Conservation (phyloP, 2,888 invertebrate genomes). For the Drosophila leonis region DNA sequence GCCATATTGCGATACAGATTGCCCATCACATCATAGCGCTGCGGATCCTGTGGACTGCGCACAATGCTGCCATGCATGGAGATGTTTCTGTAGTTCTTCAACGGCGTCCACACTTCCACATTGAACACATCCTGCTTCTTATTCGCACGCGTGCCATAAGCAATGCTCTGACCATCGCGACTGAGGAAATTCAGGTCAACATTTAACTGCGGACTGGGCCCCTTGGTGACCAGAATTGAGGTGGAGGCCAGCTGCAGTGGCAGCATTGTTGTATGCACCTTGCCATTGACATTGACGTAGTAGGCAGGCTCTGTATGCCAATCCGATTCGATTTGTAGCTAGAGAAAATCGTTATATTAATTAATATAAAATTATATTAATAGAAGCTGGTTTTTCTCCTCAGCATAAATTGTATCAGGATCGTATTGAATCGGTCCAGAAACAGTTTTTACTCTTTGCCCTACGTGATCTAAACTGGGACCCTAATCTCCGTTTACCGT, state of each 20-base stretch:
- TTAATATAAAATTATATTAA: background rate
- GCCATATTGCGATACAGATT: conserved; percentile 85
- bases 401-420: too few species aligned
- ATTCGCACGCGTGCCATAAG: conserved; percentile 81
- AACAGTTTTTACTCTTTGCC: too few species aligned
- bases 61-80: conserved; percentile 83
- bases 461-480: too few species aligned
- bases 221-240: conserved; percentile 75
- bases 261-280: conserved; percentile 82
- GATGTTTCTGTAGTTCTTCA: conserved; percentile 83
- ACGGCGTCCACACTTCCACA: conserved; percentile 84
- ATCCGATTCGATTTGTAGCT: conserved; percentile 81
- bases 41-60: conserved; percentile 55
- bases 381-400: background rate
- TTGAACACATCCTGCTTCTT: conserved; percentile 82
- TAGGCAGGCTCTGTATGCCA: conserved; percentile 86
- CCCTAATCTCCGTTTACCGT: too few species aligned
- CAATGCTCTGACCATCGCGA: conserved; percentile 71
- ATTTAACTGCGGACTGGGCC: conserved; percentile 74
- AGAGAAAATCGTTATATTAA: rapidly evolving
- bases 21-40: conserved; percentile 84
- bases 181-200: conserved; percentile 79
- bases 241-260: conserved; percentile 80
- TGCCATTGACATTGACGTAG: conserved; percentile 86
- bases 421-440: too few species aligned